Evolutionary conservation across 53 echinoderm and acorn worm genomes (phyloP), one percentile per base, ranked within the genome.

Genomic region (Henricia sp.): DNA sequence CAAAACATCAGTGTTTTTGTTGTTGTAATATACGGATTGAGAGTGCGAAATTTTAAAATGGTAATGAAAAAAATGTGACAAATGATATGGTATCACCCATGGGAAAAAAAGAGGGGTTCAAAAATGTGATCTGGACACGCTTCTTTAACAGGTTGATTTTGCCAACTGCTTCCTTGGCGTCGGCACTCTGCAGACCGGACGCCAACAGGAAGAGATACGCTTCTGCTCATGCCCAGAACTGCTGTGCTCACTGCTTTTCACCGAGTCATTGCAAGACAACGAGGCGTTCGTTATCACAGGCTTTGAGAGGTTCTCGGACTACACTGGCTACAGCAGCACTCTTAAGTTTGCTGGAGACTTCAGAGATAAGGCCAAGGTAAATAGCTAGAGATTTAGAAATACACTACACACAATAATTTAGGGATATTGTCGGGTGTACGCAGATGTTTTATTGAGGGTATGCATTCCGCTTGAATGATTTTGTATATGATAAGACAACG

Each of bases 201-300:
- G 90, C 2, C 85, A 92, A 25, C 95, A 92, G 88, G 95, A 95
- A 82, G 95, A 95, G 84, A 95, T 95, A 39, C 87, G 95, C 6
- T 95, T 95, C 83, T 72, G 67, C 90, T 82, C 74, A 24, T 90
- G 92, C 70, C 95, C 95, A 21, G 95, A 95, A 83, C 85, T 95
- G 28, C 63, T 95, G 12, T 83, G 80, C 3, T 68, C 82, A 3
- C 74, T 95, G 20, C 38, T 84, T 37, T 83, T 95, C 64, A 86
- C 83, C 23, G 92, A 95, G 90, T 69, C 90, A 37, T 66, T 95
- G 85, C 88, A 95, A 56, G 92, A 95, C 63, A 95, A 95, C 26
- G 95, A 95, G 67, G 95, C 92, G 0, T 21, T 95, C 53, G 52
- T 84, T 0, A 68, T 92, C 66, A 70, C 83, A 11, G 95, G 95